Conservation (phyloP, 2,888 invertebrate species). For the Caenorhabditis sp. region DNA sequence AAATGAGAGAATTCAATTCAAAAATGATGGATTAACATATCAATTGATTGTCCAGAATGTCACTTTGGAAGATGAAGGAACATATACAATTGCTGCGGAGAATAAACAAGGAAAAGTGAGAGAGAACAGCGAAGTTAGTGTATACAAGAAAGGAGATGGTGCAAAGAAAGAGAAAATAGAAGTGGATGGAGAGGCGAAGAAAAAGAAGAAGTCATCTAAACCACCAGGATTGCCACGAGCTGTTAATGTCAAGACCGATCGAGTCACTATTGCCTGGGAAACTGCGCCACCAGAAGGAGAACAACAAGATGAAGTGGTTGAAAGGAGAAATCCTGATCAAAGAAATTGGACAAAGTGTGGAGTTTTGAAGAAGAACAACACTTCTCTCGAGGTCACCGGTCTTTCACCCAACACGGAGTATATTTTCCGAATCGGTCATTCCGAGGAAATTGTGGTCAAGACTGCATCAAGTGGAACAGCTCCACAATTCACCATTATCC, state of each 20-base stretch:
- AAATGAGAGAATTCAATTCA: constrained; percentile 35
- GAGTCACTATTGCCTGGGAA: constrained; percentile 43
- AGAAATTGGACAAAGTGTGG: constrained; percentile 46
- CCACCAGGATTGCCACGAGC: constrained; percentile 36
- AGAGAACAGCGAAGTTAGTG: constrained; percentile 48
- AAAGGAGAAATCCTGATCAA: constrained; percentile 54
- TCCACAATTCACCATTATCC: constrained; percentile 36
- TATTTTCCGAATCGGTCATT: constrained; percentile 44
- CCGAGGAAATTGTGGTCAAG: constrained; percentile 24
- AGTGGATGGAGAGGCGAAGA: constrained; percentile 33
- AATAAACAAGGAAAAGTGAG: constrained; percentile 54
- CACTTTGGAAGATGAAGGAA: constrained; percentile 48
- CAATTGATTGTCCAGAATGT: constrained; percentile 40
- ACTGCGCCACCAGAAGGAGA: constrained; percentile 31
- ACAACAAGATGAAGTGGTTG: constrained; percentile 47
- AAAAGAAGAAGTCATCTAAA: constrained; percentile 27
- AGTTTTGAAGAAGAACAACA: constrained; percentile 21
- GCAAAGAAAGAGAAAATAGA: constrained; percentile 36
- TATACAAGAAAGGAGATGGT: constrained; percentile 27
- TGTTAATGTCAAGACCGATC: constrained; percentile 23
- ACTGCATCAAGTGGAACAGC: constrained; percentile 39
- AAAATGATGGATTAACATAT: constrained; percentile 39
- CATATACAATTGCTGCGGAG: constrained; percentile 50
- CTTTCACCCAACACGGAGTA: constrained; percentile 59
- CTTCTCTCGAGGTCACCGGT: constrained; percentile 37